Evolutionary conservation across 1,140 invertebrate species (phyloP), one percentile per base, ranked within the genome.

Genomic region (Elymnias hypermnestra): DNA sequence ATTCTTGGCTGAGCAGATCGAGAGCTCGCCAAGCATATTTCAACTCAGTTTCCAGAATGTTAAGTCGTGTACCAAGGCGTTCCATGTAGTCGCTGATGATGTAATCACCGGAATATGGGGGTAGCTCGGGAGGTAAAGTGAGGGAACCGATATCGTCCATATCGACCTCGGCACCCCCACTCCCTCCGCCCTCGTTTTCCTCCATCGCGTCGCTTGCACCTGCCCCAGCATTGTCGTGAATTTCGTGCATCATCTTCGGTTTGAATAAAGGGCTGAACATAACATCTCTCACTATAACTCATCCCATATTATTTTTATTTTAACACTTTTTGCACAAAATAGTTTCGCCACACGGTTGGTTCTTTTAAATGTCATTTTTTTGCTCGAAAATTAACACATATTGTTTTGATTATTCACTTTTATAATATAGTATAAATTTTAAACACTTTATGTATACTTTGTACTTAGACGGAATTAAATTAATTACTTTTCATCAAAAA

Each of bases 21-120:
- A 98, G 83, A 1, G 95, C 94, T 50, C 95, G 89, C 95, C 95
- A 97, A 0, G 95, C 95, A 68, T 95, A 96, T 55, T 95, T 93
- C 10, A 97, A 87, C 77, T 97, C 95, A 0, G 94, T 94, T 79
- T 97, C 95, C 7, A 97, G 88, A 29, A 95, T 92, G 61, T 92
- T 94, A 31, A 97, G 88, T 17, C 95, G 89, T 14, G 94, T 94
- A 1, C 93, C 93, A 31, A 97, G 88, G 42, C 94, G 90, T 64
- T 96, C 94, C 94, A 97, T 96, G 75, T 94, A 95, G 66, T 95
- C 93, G 38, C 91, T 93, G 59, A 95, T 92, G 53, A 93, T 91
- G 59, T 93, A 93, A 62, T 93, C 91, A 23, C 81, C 82, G 60
- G 78, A 75, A 65, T 83, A 84, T 10, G 76, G 79, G 44, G 82